Conservation (phyloP, 2,113 vertebrate species). For the Oryzias woworae region DNA sequence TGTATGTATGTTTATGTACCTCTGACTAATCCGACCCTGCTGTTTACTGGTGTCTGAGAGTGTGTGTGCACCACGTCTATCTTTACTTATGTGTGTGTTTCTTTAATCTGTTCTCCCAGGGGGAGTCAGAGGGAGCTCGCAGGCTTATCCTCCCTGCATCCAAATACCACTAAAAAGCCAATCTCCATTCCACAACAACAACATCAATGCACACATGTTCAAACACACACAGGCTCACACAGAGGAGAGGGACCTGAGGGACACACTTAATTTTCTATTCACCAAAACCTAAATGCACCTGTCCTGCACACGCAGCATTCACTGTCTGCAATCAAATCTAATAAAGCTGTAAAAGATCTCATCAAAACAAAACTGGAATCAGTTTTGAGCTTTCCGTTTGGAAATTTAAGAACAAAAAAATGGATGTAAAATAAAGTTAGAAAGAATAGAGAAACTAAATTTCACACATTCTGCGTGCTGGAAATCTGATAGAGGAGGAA, state of each 20-base stretch:
- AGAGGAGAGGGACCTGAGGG: constrained; percentile 46
- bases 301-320: constrained; percentile 20
- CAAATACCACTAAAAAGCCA: constrained; percentile 77
- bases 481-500: constrained; percentile 51
- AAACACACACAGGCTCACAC: constrained; percentile 21
- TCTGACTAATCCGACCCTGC: constrained; percentile 58
- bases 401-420: not conserved
- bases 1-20: not conserved
- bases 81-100: constrained; percentile 39
- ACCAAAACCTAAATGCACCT: constrained; percentile 31
- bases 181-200: constrained; percentile 76
- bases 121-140: constrained; percentile 68
- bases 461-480: not conserved
- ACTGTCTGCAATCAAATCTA: constrained; percentile 29
- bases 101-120: constrained; percentile 70
- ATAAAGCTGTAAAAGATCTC: constrained; percentile 3
- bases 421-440: not conserved
- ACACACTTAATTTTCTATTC: constrained; percentile 59
- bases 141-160: constrained; percentile 71
- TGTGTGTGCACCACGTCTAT: constrained; percentile 19
- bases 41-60: constrained; percentile 44
- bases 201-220: constrained; percentile 29
- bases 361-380: not conserved
- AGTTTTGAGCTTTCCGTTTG: not conserved
- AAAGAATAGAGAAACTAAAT: not conserved